phyloP scores from a whole-genome alignment of 2,797 vertebrate genomes.

The Echeneis naucrates region DNA sequence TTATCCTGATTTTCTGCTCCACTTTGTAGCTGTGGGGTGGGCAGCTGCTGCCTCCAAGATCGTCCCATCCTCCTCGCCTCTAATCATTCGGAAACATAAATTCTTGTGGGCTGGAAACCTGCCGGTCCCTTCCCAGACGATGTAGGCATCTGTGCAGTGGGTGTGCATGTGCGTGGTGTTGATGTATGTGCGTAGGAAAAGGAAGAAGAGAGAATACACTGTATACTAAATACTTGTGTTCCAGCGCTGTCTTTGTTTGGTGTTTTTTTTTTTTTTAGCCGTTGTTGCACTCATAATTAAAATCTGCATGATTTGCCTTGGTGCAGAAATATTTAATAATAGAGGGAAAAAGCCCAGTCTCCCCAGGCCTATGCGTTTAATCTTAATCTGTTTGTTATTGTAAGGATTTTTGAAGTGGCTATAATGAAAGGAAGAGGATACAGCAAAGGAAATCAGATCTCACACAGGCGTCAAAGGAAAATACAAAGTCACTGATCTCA shows the following conservation, averaged over 20 bases:
- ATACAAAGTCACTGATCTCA: constrained; percentile 42
- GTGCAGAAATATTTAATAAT: constrained; percentile 55
- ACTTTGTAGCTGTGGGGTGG: constrained; percentile 75
- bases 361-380: constrained; percentile 41
- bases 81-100: constrained; percentile 78
- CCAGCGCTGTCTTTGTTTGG: constrained; percentile 17
- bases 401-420: constrained; percentile 24
- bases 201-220: constrained; percentile 20
- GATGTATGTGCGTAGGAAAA: constrained; percentile 16
- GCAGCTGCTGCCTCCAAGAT: constrained; percentile 80
- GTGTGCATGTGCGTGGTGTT: constrained; percentile 25
- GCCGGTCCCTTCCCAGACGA: constrained; percentile 57
- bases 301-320: constrained; percentile 63
- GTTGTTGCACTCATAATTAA: constrained; percentile 55
- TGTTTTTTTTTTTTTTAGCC: constrained; percentile 60
- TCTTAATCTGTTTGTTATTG: constrained; percentile 72
- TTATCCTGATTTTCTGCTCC: constrained; percentile 84
- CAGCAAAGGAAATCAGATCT: constrained; percentile 33
- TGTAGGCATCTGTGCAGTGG: constrained; percentile 59
- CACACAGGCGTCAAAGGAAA: constrained; percentile 40
- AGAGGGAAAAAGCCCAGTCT: constrained; percentile 38
- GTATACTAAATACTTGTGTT: constrained; percentile 22
- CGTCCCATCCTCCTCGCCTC: constrained; percentile 61
- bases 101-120: constrained; percentile 74
- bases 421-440: constrained; percentile 36